Conservation (phyloP, 2,888 invertebrate species). For the Brassicogethes aeneus region DNA sequence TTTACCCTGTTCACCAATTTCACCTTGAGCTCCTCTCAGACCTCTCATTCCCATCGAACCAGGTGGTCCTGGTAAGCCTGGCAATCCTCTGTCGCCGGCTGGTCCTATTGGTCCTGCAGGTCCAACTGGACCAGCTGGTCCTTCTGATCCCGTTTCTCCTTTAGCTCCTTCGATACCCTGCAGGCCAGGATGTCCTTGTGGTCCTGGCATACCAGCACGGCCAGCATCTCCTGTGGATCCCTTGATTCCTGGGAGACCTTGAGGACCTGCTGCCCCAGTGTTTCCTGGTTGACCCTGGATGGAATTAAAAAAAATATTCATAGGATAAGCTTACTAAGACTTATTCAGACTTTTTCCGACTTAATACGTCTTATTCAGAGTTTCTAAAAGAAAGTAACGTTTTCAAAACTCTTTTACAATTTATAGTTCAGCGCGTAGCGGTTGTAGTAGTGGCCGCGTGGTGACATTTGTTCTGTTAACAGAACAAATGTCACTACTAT, state of each 20-base stretch:
- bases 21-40: slow-evolving; percentile 58
- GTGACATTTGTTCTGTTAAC: too few relatives aligned
- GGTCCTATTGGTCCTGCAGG: slow-evolving; percentile 61
- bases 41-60: slow-evolving; percentile 60
- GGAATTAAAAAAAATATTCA: too few relatives aligned
- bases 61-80: slow-evolving; percentile 52
- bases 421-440: too few relatives aligned
- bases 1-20: slow-evolving; percentile 63
- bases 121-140: slow-evolving; percentile 61
- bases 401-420: not conserved
- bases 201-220: slow-evolving; percentile 56
- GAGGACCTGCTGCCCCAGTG: slow-evolving; percentile 59
- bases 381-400: too few relatives aligned
- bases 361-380: too few relatives aligned
- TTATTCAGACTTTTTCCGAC: too few relatives aligned
- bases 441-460: too few relatives aligned
- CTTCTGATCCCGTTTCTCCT: slow-evolving; percentile 64
- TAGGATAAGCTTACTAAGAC: not conserved
- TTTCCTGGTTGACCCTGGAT: slow-evolving; percentile 61
- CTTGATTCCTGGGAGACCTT: slow-evolving; percentile 64
- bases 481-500: too few relatives aligned
- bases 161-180: slow-evolving; percentile 65
- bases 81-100: slow-evolving; percentile 57
- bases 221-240: slow-evolving; percentile 64
- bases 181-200: slow-evolving; percentile 60